Evolutionary conservation across 2,888 invertebrate genomes (phyloP), one percentile per base, ranked within the genome.

Genomic region (Lasioglossum leucozonium): DNA sequence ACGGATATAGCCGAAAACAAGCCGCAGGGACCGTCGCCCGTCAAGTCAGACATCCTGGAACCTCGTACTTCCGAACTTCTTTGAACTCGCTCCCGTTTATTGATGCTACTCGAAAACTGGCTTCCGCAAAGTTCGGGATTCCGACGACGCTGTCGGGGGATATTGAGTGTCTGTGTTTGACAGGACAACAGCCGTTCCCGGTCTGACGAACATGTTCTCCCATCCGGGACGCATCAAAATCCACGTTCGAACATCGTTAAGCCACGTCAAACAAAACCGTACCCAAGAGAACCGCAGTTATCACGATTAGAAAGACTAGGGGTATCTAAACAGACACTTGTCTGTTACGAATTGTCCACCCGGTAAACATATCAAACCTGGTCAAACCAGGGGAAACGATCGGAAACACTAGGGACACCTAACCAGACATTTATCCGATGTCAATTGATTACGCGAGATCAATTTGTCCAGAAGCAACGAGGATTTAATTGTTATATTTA

Each of bases 21-120:
- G n/a, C 62, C 22, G 44, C n/a, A 42, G 30, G 55, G n/a, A 51
- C 40, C 30, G 26, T 55, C 42, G 13, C 58, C 26, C 55, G 55
- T 78, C 65, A 76, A 74, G 42, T 30, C 42, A 74, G 42, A 62
- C 74, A 74, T 42, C 74, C 40, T 74, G 58, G 30, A 42, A 62
- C 40, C 13, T 18, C 16, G 55, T 58, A 8, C 37, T 26, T 37
- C 40, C 42, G 18, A 30, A 74, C 26, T 74, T 74, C 40, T 74
- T 58, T 26, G 3, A 74, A 42, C 74, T 58, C 6, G 18, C 34
- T 18, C 40, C 26, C 74, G 58, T 58, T 74, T 74, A 74, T 74
- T 6, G 74, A 74, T 74, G 30, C 11, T 40, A 16, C 58, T 26
- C 51, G 58, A 42, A 40, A 42, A 10, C 40, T 22, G 22, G 58